Evolutionary conservation across 2,113 vertebrate species (phyloP), one percentile per base, ranked within the genome.

Genomic region (Tylochromis polylepis): DNA sequence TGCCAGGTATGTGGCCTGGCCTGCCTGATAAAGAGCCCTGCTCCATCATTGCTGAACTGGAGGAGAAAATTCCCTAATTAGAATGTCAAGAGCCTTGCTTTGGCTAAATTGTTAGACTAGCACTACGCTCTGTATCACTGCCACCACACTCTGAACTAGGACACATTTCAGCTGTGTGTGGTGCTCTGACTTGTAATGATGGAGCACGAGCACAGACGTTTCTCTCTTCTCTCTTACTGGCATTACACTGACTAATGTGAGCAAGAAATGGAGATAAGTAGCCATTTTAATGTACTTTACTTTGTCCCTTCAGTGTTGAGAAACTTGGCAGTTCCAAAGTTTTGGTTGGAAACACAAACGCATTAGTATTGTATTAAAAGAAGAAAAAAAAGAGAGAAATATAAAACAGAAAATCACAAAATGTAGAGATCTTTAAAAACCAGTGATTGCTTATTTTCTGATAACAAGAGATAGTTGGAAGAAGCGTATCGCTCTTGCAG

Each of bases 1-100:
- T 95, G 94, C 95, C 94, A 95, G 94, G 88, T 95, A 91, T 89
- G 89, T 89, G 91, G 94, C 90, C 94, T 95, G 94, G 90, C 51
- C 93, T 83, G 82, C 83, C 90, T 87, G 94, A 95, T 95, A 95
- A 95, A 92, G 88, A 91, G 87, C 84, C 82, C 65, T 22, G 83
- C 90, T 95, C 89, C 88, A 94, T 95, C 92, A 95, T 87, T 58
- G 91, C 92, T 92, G 91, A 95, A 94, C 84, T 84, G 84, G 85
- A 89, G 94, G 93, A 93, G 85, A 89, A 93, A 90, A 94, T 95
- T 93, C 88, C 88, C 90, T 91, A 93, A 95, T 95, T 95, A 93
- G 90, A 93, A 92, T 92, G 91, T 94, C 94, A 94, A 81, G 83
- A 89, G 89, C 65, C 78, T 84, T 75, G 85, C 86, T 80, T 90